Conservation (phyloP, 2,888 invertebrate genomes). For the Pyrrhia umbra region DNA sequence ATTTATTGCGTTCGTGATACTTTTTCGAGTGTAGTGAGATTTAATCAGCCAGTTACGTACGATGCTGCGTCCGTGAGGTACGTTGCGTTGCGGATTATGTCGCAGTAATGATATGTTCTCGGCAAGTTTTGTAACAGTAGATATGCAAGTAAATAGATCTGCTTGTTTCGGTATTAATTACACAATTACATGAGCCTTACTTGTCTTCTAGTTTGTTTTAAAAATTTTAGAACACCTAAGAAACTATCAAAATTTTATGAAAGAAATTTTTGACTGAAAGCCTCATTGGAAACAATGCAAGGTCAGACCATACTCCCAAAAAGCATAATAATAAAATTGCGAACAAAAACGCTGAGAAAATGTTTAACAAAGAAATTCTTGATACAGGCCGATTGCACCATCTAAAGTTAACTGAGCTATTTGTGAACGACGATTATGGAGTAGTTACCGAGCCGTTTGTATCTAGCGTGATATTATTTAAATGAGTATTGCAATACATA, state of each 20-base stretch:
- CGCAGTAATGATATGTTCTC: conserved; percentile 35
- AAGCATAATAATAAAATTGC: conserved; percentile 27
- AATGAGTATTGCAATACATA: conserved; percentile 58
- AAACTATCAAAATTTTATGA: not conserved
- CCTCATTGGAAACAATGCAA: conserved; percentile 53
- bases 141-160: conserved; percentile 48
- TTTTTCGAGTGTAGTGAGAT: conserved; percentile 51
- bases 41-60: conserved; percentile 55
- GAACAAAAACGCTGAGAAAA: conserved; percentile 43
- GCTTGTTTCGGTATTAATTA: conserved; percentile 23
- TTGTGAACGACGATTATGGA: conserved; percentile 59
- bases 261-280: not conserved
- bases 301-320: conserved; percentile 28
- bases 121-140: conserved; percentile 42
- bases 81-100: conserved; percentile 37
- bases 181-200: conserved; percentile 18
- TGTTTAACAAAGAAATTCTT: conserved; percentile 48
- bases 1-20: conserved; percentile 43
- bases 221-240: not conserved
- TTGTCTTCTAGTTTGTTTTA: not conserved
- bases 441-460: conserved; percentile 50
- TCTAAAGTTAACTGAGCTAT: conserved; percentile 40
- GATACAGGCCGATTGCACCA: conserved; percentile 57
- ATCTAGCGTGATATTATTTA: conserved; percentile 60
- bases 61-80: conserved; percentile 29